Evolutionary conservation across 2,797 vertebrate species (phyloP).

Genomic region (Distichodus sexfasciatus): DNA sequence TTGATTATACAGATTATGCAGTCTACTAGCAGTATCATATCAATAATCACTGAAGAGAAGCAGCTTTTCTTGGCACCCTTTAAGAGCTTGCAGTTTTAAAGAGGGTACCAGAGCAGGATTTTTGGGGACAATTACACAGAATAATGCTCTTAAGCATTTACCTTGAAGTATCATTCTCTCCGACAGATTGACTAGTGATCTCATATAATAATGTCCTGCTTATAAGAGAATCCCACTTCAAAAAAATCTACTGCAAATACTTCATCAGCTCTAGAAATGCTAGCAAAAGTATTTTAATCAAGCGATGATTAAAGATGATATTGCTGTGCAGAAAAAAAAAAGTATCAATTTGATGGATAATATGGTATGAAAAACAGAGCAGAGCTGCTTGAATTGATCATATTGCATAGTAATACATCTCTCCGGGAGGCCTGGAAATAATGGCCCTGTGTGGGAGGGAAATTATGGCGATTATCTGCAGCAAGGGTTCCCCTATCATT

Average conservation of each 20-base stretch:
- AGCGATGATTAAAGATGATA: too few species aligned
- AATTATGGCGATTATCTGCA: constrained; percentile 59
- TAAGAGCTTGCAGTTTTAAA: too few species aligned
- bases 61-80: too few species aligned
- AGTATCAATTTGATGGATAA: background rate
- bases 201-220: too few species aligned
- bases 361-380: background rate
- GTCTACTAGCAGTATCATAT: too few species aligned
- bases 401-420: constrained; percentile 13
- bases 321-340: background rate
- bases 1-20: too few species aligned
- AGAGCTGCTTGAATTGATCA: background rate
- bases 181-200: background rate
- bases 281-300: constrained; percentile 2
- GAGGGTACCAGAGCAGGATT: background rate
- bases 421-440: constrained; percentile 54
- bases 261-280: background rate
- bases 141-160: background rate
- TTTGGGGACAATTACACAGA: background rate
- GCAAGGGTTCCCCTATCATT: constrained; percentile 34
- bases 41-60: too few species aligned
- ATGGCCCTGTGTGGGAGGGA: constrained; percentile 59
- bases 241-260: background rate
- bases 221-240: too few species aligned
- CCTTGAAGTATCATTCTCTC: background rate